Conservation (phyloP, 37 sponge, comb jelly and placozoan species). For the Tethya wilhelma region DNA sequence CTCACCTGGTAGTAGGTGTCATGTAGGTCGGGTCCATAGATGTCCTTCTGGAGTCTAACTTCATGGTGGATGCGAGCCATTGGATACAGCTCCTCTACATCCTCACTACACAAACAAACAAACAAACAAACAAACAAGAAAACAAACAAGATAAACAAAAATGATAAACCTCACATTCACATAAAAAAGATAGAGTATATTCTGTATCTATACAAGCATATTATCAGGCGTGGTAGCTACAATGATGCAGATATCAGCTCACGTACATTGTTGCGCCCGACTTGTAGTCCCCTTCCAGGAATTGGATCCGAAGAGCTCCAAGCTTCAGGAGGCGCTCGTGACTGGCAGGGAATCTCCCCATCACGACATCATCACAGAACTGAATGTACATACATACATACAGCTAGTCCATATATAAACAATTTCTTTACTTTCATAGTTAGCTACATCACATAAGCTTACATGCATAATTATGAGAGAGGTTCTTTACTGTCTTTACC, state of each 20-base stretch:
- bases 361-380: neutral
- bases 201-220: too few relatives aligned
- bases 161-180: too few relatives aligned
- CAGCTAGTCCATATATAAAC: neutral
- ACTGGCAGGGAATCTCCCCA: conserved; percentile 33
- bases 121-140: too few relatives aligned
- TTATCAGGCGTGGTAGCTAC: too few relatives aligned
- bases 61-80: conserved; percentile 47
- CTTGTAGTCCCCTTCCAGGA: conserved; percentile 76
- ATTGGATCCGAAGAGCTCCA: conserved; percentile 85
- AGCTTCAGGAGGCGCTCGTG: conserved; percentile 71
- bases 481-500: too few relatives aligned
- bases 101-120: conserved; percentile 40
- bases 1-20: conserved; percentile 64
- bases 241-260: too few relatives aligned
- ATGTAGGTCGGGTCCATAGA: conserved; percentile 41
- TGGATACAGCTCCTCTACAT: conserved; percentile 73
- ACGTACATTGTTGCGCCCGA: conserved; percentile 65
- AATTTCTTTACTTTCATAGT: too few relatives aligned
- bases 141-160: too few relatives aligned
- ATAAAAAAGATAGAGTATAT: too few relatives aligned
- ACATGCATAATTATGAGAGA: too few relatives aligned
- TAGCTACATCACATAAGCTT: too few relatives aligned
- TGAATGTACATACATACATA: neutral
- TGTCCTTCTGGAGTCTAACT: conserved; percentile 61